A percentile compares a stretch with the other conserved stretches of the same genome.
phyloP scores from a whole-genome alignment of 2,888 invertebrate species.

The Andrena flavipes region DNA sequence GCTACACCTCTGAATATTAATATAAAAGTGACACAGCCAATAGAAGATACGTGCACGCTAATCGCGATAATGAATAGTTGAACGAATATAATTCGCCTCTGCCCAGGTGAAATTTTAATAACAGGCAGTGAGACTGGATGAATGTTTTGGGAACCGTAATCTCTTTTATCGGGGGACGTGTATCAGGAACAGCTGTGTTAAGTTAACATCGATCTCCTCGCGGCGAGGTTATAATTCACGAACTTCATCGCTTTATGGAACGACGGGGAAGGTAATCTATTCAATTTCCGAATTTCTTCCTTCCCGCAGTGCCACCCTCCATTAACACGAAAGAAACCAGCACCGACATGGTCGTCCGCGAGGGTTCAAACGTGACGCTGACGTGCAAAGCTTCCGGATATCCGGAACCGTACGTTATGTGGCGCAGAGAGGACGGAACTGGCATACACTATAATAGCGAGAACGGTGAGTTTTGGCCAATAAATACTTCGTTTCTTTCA shows the following conservation, averaged over 20 bases:
- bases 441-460: conserved; percentile 96
- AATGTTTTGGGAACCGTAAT: not conserved
- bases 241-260: not conserved
- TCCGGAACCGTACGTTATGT: conserved; percentile 96
- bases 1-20: not conserved
- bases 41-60: not conserved
- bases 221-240: not conserved
- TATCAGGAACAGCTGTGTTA: not conserved
- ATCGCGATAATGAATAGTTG: not conserved
- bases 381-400: conserved; percentile 95
- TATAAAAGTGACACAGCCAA: not conserved
- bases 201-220: conserved; percentile 18
- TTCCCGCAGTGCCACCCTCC: conserved; percentile 92
- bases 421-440: conserved; percentile 95
- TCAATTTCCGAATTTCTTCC: conserved; percentile 10
- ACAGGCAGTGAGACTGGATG: not conserved
- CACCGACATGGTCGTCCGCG: conserved; percentile 95
- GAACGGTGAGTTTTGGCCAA: conserved; percentile 87
- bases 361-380: conserved; percentile 94
- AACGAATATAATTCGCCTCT: not conserved
- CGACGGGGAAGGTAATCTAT: not conserved
- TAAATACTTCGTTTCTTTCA: conserved; percentile 11
- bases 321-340: conserved; percentile 96
- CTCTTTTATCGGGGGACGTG: not conserved
- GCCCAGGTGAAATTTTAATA: not conserved